Evolutionary conservation across 2,113 vertebrate species (phyloP), one percentile per base, ranked within the genome.

Genomic region (Alligator mississippiensis): DNA sequence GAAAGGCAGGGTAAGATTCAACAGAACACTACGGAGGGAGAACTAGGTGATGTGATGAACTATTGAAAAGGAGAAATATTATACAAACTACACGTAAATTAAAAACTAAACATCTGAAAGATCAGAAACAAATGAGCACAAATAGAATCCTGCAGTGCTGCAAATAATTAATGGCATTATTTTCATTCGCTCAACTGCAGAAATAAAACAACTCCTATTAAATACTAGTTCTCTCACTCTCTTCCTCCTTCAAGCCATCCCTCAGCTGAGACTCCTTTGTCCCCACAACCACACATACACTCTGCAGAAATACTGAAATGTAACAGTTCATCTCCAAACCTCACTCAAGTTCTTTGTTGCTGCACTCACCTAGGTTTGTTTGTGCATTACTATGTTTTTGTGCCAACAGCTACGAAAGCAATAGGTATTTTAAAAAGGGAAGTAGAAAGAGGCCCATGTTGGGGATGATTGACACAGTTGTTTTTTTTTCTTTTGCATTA

Each of bases 391-490:
- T 74, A 60, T 76, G 27, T n/a, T 85, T 92, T 77, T 74, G 79
- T 2, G 55, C 2, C 13, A 76, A 6, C 2, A 78, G 60, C 25
- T 38, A 87, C 81, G 30, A 63, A 70, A 70, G 34, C 57, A 86
- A 82, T 0, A 4, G 9, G 0, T 74, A 89, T 38, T 88, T 92
- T 24, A 80, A 89, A 47, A 38, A 86, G 1, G 1, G 68, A 30
- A 82, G 18, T 10, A 2, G 25, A 3, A 92, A 16, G 4, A 54
- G 11, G 1, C 4, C 78, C 28, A 72, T 3, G 11, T 47, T 47
- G 38, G 2, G 1, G 8, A 10, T 3, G 2, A 5, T 24, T 47
- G 84, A 57, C 11, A 47, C 10, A 10, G n/a, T n/a, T n/a, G n/a
- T n/a, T 47, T 47, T 47, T 47, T 47, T 47, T 47, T 8, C 7